These are phyloP conservation scores for Hypothenemus hampei DNA, from an alignment of 1,140 invertebrate species.

Conservation along the genomic window DNA sequence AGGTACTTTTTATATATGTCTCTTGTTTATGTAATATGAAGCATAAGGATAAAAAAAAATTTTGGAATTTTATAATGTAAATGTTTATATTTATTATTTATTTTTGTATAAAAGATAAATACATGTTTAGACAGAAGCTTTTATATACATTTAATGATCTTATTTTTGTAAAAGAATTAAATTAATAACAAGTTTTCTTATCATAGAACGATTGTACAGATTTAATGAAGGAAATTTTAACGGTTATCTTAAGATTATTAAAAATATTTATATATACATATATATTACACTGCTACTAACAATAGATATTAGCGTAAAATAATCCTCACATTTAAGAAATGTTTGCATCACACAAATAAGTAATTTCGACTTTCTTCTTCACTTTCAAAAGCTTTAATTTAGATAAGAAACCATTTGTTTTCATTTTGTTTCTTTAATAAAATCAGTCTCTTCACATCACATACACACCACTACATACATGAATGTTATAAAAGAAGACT, in stretches of 20 bases:
- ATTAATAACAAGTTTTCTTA: conserved; percentile 15
- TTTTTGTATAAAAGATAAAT: conserved; percentile 30
- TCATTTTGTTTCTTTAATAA: conserved; percentile 1
- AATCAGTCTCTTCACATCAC: conserved; percentile 9
- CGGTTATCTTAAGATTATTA: conserved; percentile 10
- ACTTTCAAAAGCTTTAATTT: conserved; percentile 22
- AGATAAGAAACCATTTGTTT: too few relatives aligned
- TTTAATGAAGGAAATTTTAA: too few relatives aligned
- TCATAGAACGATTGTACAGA: conserved; percentile 16
- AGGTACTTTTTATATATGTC: conserved; percentile 10
- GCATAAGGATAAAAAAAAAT: conserved; percentile 9
- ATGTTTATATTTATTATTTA: conserved; percentile 29
- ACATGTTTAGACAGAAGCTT: conserved; percentile 28
- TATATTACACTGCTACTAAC: conserved; percentile 19
- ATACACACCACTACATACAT: too few relatives aligned
- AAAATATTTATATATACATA: conserved; percentile 12
- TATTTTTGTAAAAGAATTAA: conserved; percentile 22
- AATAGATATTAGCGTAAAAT: conserved; percentile 14
- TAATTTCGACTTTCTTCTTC: conserved; percentile 12
- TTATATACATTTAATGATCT: conserved; percentile 21
- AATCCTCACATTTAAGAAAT: conserved; percentile 12
- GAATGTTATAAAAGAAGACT: conserved; percentile 22
- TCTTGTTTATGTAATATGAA: conserved; percentile 2
- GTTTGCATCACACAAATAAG: conserved; percentile 22
- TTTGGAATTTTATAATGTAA: conserved; percentile 27